phyloP scores from a whole-genome alignment of 1,140 invertebrate genomes.

The Sitophilus oryzae region DNA sequence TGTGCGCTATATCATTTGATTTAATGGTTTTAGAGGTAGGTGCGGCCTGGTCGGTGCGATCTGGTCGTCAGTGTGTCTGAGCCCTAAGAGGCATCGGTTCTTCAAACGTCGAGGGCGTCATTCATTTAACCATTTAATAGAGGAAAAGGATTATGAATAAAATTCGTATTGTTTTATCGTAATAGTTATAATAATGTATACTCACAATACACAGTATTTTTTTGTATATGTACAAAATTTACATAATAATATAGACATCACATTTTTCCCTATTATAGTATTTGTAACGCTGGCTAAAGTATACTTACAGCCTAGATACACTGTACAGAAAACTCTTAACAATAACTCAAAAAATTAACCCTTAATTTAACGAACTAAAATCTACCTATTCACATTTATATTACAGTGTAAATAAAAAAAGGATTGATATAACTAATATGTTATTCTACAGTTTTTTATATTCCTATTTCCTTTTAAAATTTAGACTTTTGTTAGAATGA shows the following conservation, averaged over 20 bases:
- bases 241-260: constrained; percentile 48
- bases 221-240: constrained; percentile 47
- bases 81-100: no score
- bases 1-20: no score
- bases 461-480: constrained; percentile 36
- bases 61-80: no score
- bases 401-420: constrained; percentile 43
- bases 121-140: no score
- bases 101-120: no score
- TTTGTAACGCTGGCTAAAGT: constrained; percentile 43
- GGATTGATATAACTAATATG: constrained; percentile 38
- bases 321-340: constrained; percentile 45
- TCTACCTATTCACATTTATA: constrained; percentile 43
- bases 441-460: constrained; percentile 41
- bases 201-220: constrained; percentile 47
- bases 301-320: constrained; percentile 44
- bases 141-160: constrained; percentile 1
- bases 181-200: constrained; percentile 48
- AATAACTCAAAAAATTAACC: constrained; percentile 37
- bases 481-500: constrained; percentile 1
- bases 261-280: constrained; percentile 46
- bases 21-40: no score
- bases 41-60: no score
- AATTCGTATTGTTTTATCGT: constrained; percentile 35
- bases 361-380: constrained; percentile 41